phyloP scores from a whole-genome alignment of 2,888 invertebrate genomes.

The Rhingia campestris region DNA sequence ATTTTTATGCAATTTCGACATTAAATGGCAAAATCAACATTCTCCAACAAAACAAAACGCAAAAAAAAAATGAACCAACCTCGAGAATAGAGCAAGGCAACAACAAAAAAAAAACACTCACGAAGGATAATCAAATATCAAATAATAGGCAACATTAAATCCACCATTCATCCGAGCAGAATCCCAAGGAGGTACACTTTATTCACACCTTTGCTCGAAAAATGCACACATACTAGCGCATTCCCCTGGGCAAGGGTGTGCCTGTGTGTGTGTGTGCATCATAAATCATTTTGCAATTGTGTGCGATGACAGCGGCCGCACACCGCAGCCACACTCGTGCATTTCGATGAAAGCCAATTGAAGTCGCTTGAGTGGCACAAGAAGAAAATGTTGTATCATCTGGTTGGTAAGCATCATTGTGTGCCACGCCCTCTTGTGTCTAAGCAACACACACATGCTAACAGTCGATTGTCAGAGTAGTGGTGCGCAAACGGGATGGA shows the following conservation, averaged over 20 bases:
- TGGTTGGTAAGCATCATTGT: constrained; percentile 75
- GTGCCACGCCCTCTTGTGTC: constrained; percentile 69
- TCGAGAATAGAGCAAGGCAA: constrained; percentile 11
- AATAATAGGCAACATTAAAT: constrained; percentile 75
- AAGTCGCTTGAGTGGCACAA: constrained; percentile 72
- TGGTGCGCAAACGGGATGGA: constrained; percentile 26
- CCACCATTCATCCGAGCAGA: constrained; percentile 74
- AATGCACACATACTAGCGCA: constrained; percentile 13
- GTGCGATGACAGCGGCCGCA: constrained; percentile 52
- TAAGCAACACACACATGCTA: constrained; percentile 10
- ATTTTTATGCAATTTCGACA: constrained; percentile 65
- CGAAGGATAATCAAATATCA: constrained; percentile 74
- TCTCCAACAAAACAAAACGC: constrained; percentile 1
- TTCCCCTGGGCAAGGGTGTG: neutral
- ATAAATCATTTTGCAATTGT: constrained; percentile 63
- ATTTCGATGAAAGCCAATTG: constrained; percentile 74
- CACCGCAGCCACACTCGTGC: constrained; percentile 45
- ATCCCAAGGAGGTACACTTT: constrained; percentile 72
- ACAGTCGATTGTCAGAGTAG: neutral
- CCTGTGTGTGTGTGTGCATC: constrained; percentile 32
- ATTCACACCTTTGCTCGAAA: constrained; percentile 73
- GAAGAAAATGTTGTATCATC: constrained; percentile 73
- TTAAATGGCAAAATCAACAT: constrained; percentile 73
- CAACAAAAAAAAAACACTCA: constrained; percentile 48
- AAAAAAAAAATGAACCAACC: constrained; percentile 2